phyloP scores from a whole-genome alignment of 2,888 invertebrate species.

The Campoplex nolae region DNA sequence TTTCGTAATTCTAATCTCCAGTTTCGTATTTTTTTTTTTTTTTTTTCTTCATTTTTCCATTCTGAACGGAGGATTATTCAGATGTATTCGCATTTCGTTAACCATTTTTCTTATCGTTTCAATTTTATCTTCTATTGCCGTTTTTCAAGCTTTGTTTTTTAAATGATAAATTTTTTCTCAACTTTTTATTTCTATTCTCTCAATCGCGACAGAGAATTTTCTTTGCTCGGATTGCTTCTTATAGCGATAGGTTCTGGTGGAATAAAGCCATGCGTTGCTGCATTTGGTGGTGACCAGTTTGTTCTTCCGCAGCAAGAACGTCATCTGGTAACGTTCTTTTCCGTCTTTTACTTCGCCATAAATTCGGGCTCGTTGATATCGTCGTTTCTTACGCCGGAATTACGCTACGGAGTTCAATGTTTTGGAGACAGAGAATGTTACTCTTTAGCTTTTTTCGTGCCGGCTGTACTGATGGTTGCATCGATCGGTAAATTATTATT shows the following conservation, averaged over 20 bases:
- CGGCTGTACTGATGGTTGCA: slow-evolving; percentile 93
- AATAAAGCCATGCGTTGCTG: slow-evolving; percentile 94
- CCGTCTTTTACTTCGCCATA: slow-evolving; percentile 97
- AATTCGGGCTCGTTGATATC: slow-evolving; percentile 96
- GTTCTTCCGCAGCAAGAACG: slow-evolving; percentile 92
- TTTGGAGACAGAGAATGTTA: slow-evolving; percentile 92
- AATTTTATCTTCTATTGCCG: background rate
- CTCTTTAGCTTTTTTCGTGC: slow-evolving; percentile 95
- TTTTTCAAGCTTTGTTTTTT: background rate
- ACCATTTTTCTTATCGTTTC: background rate
- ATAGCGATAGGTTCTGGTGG: slow-evolving; percentile 96
- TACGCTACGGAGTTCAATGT: slow-evolving; percentile 92
- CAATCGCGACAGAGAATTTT: slow-evolving; percentile 85
- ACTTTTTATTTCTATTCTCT: slow-evolving; percentile 63
- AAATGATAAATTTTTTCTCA: background rate
- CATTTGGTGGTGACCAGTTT: slow-evolving; percentile 95
- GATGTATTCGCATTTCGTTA: background rate
- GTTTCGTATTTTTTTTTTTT: background rate
- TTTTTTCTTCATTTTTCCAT: background rate
- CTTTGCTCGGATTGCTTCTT: slow-evolving; percentile 89
- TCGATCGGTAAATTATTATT: slow-evolving; percentile 88
- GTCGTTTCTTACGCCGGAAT: slow-evolving; percentile 94
- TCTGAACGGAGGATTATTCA: background rate
- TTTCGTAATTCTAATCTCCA: background rate
- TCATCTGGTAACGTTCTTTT: slow-evolving; percentile 94